Conservation (phyloP, 2,888 invertebrate species). For the Agrotis segetum region DNA sequence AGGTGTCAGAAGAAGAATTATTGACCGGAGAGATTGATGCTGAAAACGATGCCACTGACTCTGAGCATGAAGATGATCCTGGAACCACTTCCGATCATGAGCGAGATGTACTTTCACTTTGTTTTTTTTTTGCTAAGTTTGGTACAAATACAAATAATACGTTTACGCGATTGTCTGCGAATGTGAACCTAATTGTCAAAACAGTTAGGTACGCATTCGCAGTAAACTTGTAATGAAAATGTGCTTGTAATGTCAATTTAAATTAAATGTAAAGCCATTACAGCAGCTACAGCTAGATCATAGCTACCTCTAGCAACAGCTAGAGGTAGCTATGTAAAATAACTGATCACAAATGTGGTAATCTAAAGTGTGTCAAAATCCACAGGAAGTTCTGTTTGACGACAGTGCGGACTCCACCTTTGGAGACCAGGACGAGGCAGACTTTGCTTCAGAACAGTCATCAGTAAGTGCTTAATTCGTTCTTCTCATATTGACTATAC, state of each 20-base stretch:
- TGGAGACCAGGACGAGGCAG: conserved; percentile 74
- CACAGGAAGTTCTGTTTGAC: conserved; percentile 88
- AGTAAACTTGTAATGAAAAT: no score
- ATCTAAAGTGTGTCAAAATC: background rate
- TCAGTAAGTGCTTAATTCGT: conserved; percentile 74
- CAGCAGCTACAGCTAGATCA: no score
- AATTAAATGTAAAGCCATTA: no score
- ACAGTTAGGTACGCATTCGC: no score
- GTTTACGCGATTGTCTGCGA: no score
- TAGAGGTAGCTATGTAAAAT: no score
- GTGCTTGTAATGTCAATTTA: no score
- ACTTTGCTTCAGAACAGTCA: conserved; percentile 73
- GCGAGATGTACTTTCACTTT: conserved; percentile 78
- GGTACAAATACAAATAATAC: background rate
- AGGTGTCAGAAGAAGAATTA: conserved; percentile 71
- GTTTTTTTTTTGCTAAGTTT: background rate
- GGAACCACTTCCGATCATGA: conserved; percentile 82
- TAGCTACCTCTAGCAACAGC: no score
- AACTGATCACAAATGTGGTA: background rate
- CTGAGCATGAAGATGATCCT: conserved; percentile 86
- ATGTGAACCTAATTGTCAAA: no score
- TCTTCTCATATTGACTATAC: no score
- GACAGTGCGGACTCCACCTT: conserved; percentile 90
- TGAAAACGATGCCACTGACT: conserved; percentile 80
- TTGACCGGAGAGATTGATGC: conserved; percentile 75